Percentiles rank a stretch among this genome's conserved stretches.
Conservation (phyloP, 2,888 invertebrate species). For the Dynastes grantii region DNA sequence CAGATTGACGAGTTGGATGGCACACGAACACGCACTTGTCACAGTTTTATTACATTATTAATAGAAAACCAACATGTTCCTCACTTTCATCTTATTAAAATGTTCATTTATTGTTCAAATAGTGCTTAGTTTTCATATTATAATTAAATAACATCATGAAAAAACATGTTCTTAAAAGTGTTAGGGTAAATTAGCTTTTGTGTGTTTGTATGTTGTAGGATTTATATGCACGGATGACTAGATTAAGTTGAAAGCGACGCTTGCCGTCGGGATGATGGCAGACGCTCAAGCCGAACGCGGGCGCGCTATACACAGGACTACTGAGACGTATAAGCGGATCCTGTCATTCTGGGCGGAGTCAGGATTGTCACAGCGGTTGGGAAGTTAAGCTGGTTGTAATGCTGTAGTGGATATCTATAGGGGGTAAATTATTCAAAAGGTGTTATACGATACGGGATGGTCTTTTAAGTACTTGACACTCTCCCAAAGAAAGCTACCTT, state of each 20-base stretch:
- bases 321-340: constrained; percentile 68
- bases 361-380: constrained; percentile 70
- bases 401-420: constrained; percentile 60
- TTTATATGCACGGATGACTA: constrained; percentile 59
- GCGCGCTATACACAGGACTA: constrained; percentile 68
- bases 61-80: background rate
- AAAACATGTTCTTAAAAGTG: no score
- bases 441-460: constrained; percentile 52
- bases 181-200: background rate
- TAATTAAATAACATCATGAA: background rate
- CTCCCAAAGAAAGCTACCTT: constrained; percentile 21
- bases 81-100: constrained; percentile 30
- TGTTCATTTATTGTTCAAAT: constrained; percentile 53
- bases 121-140: background rate
- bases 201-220: background rate
- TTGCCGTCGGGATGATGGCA: constrained; percentile 65
- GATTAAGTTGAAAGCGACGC: constrained; percentile 61
- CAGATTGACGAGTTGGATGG: constrained; percentile 72
- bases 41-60: constrained; percentile 40
- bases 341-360: constrained; percentile 67
- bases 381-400: constrained; percentile 68
- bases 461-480: constrained; percentile 44
- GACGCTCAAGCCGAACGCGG: constrained; percentile 62
- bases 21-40: constrained; percentile 56
- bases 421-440: constrained; percentile 60